Evolutionary conservation across 2,888 invertebrate genomes (phyloP), one percentile per base, ranked within the genome.

Genomic region (Hipparchia semele): DNA sequence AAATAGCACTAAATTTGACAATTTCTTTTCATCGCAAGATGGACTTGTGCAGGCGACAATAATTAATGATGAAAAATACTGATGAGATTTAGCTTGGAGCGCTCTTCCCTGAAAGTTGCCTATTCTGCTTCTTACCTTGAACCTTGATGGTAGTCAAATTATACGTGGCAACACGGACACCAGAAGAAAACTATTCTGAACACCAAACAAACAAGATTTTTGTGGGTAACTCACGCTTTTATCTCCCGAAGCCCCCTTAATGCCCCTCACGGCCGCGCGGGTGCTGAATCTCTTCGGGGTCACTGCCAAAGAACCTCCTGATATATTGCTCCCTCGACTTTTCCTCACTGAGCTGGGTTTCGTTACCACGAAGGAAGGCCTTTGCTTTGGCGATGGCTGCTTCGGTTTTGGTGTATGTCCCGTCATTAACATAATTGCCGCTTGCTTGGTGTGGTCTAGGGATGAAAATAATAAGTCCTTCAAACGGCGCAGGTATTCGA

Each of bases 381-480:
- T 65, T 13, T n/a, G 62, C 51, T 64, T 64, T 9, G 46, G 46
- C 0, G 62, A 7, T 1, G 64, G 23, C 10, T 62, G 61, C 72
- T 81, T 83, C 0, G 80, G 71, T 64, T 83, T 85, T 2, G 89
- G 86, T 33, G 89, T 86, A 83, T 89, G 91, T 1, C 93, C 89
- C 9, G 94, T 85, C 89, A 94, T 90, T 70, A 92, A 79, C 86
- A 92, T 86, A 54, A 94, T 83, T 1, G 94, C 94, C 1, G 91
- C 93, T 78, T 88, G 92, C 76, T 94, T 94, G 5, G 92, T 92
- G 79, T 89, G 88, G 79, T 94, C 94, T 94, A 76, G 3, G 13
- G 75, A 74, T 8, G 76, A 75, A 13, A 73, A 56, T 0, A 76
- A 4, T 13, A 62, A 71, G 49, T 73, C 56, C 33, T 75, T 72